Base-by-base conservation (phyloP, 2,888 invertebrate genomes). In the Idaea aversata region DNA sequence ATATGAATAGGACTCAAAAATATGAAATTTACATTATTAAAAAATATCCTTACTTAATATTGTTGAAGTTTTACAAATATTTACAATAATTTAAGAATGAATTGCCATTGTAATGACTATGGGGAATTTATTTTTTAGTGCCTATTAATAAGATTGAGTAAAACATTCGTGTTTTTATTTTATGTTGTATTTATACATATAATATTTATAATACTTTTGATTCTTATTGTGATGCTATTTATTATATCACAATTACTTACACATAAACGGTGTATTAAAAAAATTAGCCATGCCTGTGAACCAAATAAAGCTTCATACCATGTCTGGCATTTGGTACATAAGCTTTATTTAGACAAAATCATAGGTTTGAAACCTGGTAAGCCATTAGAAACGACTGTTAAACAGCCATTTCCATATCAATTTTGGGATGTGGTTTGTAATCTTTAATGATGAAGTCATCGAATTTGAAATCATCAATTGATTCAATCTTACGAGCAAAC, bases 381-480 rank as follows among this genome's bases (percentile, higher is more conserved):
- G 58, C 16, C 15, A 15, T 15, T 15, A 15, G 16, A 59, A 59
- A 16, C 5, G 5, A 47, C 47, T 47, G 47, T 47, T 59, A 72
- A 6, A 97, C 96, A 70, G 98, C 97, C 98, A 99, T 98, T 81
- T 96, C 95, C 99, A 99, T 98, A 67, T 95, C 94, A 75, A 99
- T 97, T 88, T 97, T 97, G 4, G 97, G 96, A 87, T 99, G 95
- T 10, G 98, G 98, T 69, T 97, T 95, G 82, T 99, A 99, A 66
- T 94, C 95, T 68, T 95, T 93, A 13, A 99, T 87, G 75, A 97
- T 94, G 83, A 99, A 98, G 90, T 99, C 98, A 68, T 97, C 97
- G 79, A 94, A 94, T 62, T 93, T 94, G 82, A 99, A 99, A 79
- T 98, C 97, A 76, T 98, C 97, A 77, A 99, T 98, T 63, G 95